Evolutionary conservation across 2,797 vertebrate genomes (phyloP), one percentile per base, ranked within the genome.

Genomic region (Ataeniobius toweri): DNA sequence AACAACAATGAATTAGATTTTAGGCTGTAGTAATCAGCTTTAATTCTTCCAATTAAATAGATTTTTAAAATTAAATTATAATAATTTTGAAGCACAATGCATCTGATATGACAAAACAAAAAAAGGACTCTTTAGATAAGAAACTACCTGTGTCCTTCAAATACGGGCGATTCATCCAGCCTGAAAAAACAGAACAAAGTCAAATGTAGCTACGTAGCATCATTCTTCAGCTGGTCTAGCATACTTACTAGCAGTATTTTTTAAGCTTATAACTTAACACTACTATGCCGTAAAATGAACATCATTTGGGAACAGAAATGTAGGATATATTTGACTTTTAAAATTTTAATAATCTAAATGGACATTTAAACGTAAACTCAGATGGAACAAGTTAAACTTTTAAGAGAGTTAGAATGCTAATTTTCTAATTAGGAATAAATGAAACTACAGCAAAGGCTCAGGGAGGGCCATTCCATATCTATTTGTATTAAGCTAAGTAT

Each of bases 131-230:
- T 36, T 36, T 36, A 36, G 9, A 53, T 39, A 70, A 14, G 9
- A 61, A 1, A 50, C 81, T 96, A 99, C 97, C 97, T 97, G 91
- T 96, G 96, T 87, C 96, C 95, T 93, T 98, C 97, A 93, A 94
- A 96, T 68, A 94, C 93, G 92, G 96, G 95, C 16, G 95, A 95
- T 88, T 98, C 97, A 89, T 97, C 97, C 94, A 95, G 95, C 95
- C 97, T 98, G 95, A 83, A 16, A 83, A 81, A 92, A 94, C 6
- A 70, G 74, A 86, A 93, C 88, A 92, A 92, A 89, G 87, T 91
- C 67, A 70, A 48, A 70, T 70, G 22, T 70, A 41, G 39, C 4
- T 24, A n/a, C 1, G 3, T 41, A 55, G 53, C 63, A 22, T 1
- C 10, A 22, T 63, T 51, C 50, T 51, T 63, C 20, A 36, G 28